Conservation (phyloP, 2,888 invertebrate species). For the Parascotia fuliginaria region DNA sequence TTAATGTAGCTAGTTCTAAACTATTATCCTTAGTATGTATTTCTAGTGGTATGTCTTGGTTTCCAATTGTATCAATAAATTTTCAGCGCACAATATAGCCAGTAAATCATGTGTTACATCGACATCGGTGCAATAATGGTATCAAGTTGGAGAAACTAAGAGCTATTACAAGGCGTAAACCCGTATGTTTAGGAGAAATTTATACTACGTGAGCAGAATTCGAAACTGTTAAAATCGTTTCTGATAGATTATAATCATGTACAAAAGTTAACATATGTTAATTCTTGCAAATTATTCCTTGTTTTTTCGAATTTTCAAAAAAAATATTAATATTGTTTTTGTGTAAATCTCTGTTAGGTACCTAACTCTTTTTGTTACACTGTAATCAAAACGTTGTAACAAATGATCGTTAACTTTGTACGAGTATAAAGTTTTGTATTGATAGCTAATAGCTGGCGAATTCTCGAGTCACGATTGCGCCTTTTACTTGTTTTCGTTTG, state of each 20-base stretch:
- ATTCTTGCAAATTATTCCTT: too few species aligned
- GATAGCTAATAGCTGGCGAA: slow-evolving; percentile 8
- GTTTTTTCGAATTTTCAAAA: too few species aligned
- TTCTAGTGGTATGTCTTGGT: not conserved
- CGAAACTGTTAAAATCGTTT: not conserved
- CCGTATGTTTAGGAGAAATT: slow-evolving; percentile 15
- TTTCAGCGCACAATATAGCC: not conserved
- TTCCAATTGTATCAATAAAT: not conserved
- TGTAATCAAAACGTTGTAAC: slow-evolving; percentile 4
- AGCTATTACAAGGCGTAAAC: not conserved
- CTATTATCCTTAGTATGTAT: not conserved
- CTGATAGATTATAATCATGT: too few species aligned
- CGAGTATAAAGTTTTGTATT: slow-evolving; percentile 4
- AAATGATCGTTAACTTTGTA: slow-evolving; percentile 7
- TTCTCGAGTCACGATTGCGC: slow-evolving; percentile 41
- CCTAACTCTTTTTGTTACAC: not conserved
- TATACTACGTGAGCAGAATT: slow-evolving; percentile 4
- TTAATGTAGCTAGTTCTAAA: not conserved
- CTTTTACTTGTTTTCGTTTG: slow-evolving; percentile 36
- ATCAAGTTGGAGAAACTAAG: slow-evolving; percentile 9
- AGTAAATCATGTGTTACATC: slow-evolving; percentile 7
- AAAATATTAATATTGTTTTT: too few species aligned
- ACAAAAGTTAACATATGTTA: not conserved
- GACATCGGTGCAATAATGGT: not conserved
- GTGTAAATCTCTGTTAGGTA: too few species aligned